Base-by-base conservation (phyloP, 2,113 vertebrate species). In the Camelus dromedarius region DNA sequence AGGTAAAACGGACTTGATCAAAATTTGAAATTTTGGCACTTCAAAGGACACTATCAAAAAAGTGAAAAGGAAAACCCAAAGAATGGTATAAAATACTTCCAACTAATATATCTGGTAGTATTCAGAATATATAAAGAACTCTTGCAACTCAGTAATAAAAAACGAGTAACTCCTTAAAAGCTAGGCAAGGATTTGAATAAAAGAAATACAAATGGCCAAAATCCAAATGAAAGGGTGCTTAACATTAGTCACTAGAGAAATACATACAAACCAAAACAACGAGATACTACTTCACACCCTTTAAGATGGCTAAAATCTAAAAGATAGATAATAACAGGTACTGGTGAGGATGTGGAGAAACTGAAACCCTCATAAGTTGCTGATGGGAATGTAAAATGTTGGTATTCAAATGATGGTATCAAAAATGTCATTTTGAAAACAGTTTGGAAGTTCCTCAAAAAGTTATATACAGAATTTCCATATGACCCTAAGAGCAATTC, bases 1-100 rank as follows among this genome's bases (percentile, higher is more conserved):
- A 52, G 58, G 35, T 56, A 66, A 91, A 58, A 1, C 75, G 10
- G 14, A 82, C 26, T 48, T 76, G 50, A 87, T 46, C 6, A 76
- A 90, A 92, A 93, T n/a, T 58, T 42, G 38, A 93, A 62, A 62
- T 3, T 58, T 79, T 28, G 58, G 28, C 46, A 5, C 48, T 87
- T 90, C 52, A 60, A 90, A 84, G 32, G n/a, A 95, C 6, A 91
- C 4, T 20, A 81, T 70, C 13, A 92, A 48, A 20, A 95, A 93
- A 92, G 4, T 80, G 1, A 92, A 95, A 95, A 95, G 80, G 42
- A 84, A 5, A 95, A 56, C 3, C 0, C 10, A 13, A 82, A 89
- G 56, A 75, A 86, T 16, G 18, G 11, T n/a, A 92, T 86, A 62
- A 92, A 83, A 54, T 79, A 79, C 79, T 26, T 64, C 24, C 56